These are phyloP conservation scores for Protaetia brevitarsis DNA, from an alignment of 1,140 invertebrate genomes.

Conservation along the genomic window DNA sequence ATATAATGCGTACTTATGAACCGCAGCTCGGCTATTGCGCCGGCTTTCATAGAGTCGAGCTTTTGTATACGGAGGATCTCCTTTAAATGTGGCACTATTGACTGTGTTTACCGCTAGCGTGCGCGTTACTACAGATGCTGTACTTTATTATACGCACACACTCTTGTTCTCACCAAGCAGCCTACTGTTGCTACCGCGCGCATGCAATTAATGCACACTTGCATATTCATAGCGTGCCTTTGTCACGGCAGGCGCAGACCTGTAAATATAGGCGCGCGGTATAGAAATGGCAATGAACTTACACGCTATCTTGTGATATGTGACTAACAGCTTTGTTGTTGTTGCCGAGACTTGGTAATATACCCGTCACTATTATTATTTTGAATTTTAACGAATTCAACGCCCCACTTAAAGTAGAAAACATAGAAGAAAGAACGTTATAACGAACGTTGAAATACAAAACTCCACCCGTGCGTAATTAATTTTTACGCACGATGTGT, in stretches of 20 bases:
- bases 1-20: too few relatives aligned
- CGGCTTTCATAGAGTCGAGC: neutral
- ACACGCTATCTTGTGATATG: neutral
- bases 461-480: too few relatives aligned
- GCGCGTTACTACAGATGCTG: neutral
- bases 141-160: neutral
- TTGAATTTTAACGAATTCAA: too few relatives aligned
- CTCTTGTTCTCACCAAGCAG: neutral
- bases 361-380: neutral
- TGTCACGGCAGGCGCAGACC: neutral
- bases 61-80: neutral
- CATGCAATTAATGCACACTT: slow-evolving; percentile 6
- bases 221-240: slow-evolving; percentile 4
- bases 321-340: slow-evolving; percentile 12
- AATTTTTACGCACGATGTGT: too few relatives aligned
- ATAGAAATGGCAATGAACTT: slow-evolving; percentile 12
- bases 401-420: too few relatives aligned
- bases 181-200: neutral
- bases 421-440: neutral
- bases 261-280: neutral
- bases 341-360: neutral
- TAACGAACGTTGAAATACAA: neutral
- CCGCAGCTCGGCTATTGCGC: too few relatives aligned
- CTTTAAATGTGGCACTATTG: too few relatives aligned
- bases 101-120: too few relatives aligned